Evolutionary conservation across 2,113 vertebrate genomes (phyloP), one percentile per base, ranked within the genome.

Genomic region (Campylomormyrus tamandua): DNA sequence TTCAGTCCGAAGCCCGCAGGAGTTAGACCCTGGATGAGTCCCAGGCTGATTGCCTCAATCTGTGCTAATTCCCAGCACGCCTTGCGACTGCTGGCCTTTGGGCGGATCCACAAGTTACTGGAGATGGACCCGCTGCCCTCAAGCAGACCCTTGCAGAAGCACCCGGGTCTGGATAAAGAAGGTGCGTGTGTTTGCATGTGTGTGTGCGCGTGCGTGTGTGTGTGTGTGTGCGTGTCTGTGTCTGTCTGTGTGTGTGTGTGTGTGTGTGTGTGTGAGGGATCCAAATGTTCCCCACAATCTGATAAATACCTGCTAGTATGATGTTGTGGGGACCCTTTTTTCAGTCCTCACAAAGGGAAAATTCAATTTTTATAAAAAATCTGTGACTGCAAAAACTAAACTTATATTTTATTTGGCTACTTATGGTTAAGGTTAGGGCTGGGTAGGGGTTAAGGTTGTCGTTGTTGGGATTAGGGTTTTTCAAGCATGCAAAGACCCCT

Each of bases 91-190:
- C 98, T 99, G 94, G 98, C 98, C 11, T 99, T 99, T 90, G 98
- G 98, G 92, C 98, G 99, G 93, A 99, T 99, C 94, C 98, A 98
- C 94, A 99, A 98, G 94, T 97, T 99, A 91, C 94, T 99, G 94
- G 98, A 99, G 93, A 99, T 99, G 98, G 98, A 99, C 70, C 98
- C 98, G 83, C 97, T 99, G 88, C 98, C 98, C 90, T 98, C 97
- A 93, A 98, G 96, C 95, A 99, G 99, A 93, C 97, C 97, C 80
- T 97, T 97, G 94, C 98, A 98, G 94, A 99, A 99, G 95, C 99
- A 97, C 92, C 97, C 97, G 27, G 98, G 98, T 98, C 96, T 96
- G 93, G 98, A 99, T 92, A 99, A 98, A 97, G 98, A 99, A 96
- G 98, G 98, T 99, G 90, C 91, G 95, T 94, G 58, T 87, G n/a